phyloP scores from a whole-genome alignment of 2,113 vertebrate genomes.

The Morone chrysops region DNA sequence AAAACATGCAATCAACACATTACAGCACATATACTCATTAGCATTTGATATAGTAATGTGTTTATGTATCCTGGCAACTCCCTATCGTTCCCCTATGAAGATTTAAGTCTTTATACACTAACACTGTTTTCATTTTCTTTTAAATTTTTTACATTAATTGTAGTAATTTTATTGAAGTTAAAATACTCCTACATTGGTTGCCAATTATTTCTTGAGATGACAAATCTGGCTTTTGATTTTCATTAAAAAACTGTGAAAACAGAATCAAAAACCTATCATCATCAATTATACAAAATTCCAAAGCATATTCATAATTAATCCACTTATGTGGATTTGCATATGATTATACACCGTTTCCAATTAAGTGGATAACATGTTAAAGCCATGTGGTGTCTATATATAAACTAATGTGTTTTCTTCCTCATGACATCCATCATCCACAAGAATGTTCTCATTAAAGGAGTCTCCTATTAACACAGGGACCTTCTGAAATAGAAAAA shows the following conservation, averaged over 20 bases:
- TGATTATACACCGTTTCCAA: conserved; percentile 69
- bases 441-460: conserved; percentile 52
- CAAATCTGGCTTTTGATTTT: conserved; percentile 50
- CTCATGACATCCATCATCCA: conserved; percentile 63
- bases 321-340: conserved; percentile 68
- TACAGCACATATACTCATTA: neutral
- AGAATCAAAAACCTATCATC: conserved; percentile 67
- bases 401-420: conserved; percentile 56
- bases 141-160: conserved; percentile 53
- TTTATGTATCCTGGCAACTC: conserved; percentile 54
- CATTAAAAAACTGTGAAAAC: conserved; percentile 51
- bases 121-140: conserved; percentile 23
- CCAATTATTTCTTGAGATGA: conserved; percentile 59
- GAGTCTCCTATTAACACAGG: conserved; percentile 45
- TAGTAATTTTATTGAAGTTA: conserved; percentile 55
- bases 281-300: conserved; percentile 70
- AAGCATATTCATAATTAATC: conserved; percentile 66
- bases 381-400: conserved; percentile 60
- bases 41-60: neutral
- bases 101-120: conserved; percentile 29
- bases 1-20: neutral
- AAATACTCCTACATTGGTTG: conserved; percentile 44
- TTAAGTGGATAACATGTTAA: conserved; percentile 64
- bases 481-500: conserved; percentile 19
- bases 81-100: conserved; percentile 23